These are phyloP conservation scores for Trichonephila clavata DNA, from an alignment of 1,140 invertebrate genomes.

Conservation along the genomic window DNA sequence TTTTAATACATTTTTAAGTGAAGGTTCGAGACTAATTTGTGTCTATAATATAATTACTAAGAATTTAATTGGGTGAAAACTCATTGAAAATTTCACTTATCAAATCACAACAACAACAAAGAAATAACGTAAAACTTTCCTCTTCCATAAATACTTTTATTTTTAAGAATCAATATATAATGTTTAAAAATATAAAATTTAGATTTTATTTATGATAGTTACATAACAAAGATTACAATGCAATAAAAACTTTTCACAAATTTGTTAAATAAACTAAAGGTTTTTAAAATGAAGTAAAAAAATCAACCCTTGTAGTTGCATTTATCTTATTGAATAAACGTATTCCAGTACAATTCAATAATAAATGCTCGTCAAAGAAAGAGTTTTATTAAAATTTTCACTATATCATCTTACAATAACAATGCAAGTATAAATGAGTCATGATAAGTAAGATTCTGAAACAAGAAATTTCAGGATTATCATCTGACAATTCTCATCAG, in stretches of 20 bases:
- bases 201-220: constrained; percentile 17
- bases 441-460: constrained; percentile 6
- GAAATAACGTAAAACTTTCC: neutral
- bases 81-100: no score
- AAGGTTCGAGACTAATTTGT: no score
- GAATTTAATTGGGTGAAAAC: no score
- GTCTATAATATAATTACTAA: no score
- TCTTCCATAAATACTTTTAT: constrained; percentile 23
- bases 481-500: no score
- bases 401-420: neutral
- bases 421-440: constrained; percentile 5
- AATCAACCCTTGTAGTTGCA: neutral
- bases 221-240: constrained; percentile 12
- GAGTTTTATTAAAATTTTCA: neutral
- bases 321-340: neutral
- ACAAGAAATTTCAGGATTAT: neutral
- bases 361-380: neutral
- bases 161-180: constrained; percentile 37
- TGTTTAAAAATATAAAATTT: constrained; percentile 44
- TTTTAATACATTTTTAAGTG: no score
- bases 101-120: no score
- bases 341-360: neutral
- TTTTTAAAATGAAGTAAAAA: neutral
- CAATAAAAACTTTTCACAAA: constrained; percentile 14
- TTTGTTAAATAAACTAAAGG: neutral